A percentile compares a stretch with the other conserved stretches of the same genome.
phyloP scores from a whole-genome alignment of 2,888 invertebrate species.

The Adelognathus sp. region DNA sequence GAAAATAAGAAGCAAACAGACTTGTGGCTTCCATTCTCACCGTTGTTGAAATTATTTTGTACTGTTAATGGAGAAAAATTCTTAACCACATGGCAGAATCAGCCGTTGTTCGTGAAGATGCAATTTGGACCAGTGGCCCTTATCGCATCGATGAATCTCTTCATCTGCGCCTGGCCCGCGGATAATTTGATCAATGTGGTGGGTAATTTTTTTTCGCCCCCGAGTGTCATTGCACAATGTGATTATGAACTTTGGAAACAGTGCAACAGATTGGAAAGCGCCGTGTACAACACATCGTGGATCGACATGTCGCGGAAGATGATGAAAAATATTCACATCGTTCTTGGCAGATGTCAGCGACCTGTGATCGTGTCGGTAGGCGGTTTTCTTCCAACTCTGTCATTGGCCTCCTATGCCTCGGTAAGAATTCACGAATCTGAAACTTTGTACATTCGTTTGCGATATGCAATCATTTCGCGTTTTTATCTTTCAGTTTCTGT shows the following conservation, averaged over 20 bases:
- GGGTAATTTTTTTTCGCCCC: background rate
- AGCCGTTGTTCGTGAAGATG: background rate
- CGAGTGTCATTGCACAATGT: no score
- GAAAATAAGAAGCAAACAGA: no score
- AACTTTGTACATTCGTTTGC: background rate
- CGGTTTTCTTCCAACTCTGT: slow-evolving; percentile 43
- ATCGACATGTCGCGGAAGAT: slow-evolving; percentile 54
- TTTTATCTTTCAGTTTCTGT: slow-evolving; percentile 41
- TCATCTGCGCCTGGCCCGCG: slow-evolving; percentile 36
- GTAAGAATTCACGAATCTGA: slow-evolving; percentile 17
- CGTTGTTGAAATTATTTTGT: no score
- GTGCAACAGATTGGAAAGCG: slow-evolving; percentile 9
- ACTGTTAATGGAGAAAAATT: no score
- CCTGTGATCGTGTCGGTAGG: slow-evolving; percentile 25
- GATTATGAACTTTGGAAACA: background rate
- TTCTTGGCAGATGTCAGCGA: slow-evolving; percentile 33
- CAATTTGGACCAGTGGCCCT: slow-evolving; percentile 12
- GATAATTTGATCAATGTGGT: slow-evolving; percentile 18
- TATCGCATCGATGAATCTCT: background rate
- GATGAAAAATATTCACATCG: slow-evolving; percentile 24
- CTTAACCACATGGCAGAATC: no score
- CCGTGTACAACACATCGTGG: slow-evolving; percentile 59
- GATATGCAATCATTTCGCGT: background rate
- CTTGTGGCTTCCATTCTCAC: no score
- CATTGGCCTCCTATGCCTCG: slow-evolving; percentile 37